Percentiles rank a stretch among this genome's conserved stretches.
These are phyloP conservation scores for Callospermophilus lateralis DNA, from an alignment of 2,113 vertebrate species.

Conservation along the genomic window DNA sequence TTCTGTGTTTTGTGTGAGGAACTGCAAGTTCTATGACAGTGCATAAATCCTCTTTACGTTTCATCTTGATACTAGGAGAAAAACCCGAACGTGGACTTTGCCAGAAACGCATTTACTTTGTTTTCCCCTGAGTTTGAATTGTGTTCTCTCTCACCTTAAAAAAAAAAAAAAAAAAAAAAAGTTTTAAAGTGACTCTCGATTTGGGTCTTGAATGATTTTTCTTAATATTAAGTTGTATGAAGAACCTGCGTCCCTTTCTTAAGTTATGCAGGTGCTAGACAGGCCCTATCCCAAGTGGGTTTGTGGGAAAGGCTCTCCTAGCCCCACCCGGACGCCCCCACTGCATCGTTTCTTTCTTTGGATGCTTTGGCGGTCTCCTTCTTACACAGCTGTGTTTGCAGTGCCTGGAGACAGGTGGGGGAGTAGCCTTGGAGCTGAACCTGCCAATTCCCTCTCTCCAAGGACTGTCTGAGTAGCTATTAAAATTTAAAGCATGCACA, in stretches of 20 bases:
- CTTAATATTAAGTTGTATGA: not conserved
- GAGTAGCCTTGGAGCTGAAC: not conserved
- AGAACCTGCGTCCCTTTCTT: not conserved
- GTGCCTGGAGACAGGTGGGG: conserved; percentile 79
- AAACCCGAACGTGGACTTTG: not conserved
- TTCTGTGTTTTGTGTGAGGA: not conserved
- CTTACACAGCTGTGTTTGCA: conserved; percentile 76
- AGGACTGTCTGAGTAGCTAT: conserved; percentile 60
- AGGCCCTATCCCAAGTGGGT: conserved; percentile 40
- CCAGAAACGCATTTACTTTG: not conserved
- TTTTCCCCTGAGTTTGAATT: not conserved
- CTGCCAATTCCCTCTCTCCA: conserved; percentile 67
- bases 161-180: conserved; percentile 3
- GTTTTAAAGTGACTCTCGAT: not conserved
- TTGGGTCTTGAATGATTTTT: conserved; percentile 56
- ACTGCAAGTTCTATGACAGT: not conserved
- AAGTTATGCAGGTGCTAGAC: conserved; percentile 32
- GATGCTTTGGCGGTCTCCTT: conserved; percentile 76
- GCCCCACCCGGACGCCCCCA: not conserved
- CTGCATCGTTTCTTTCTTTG: conserved; percentile 78
- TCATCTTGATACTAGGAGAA: not conserved
- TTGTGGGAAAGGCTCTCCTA: not conserved
- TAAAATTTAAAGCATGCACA: conserved; percentile 20
- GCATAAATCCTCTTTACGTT: not conserved
- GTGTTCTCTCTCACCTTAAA: conserved; percentile 49